These are phyloP conservation scores for Drosophila meridionalis DNA, from an alignment of 2,888 invertebrate species.

Conservation along the genomic window DNA sequence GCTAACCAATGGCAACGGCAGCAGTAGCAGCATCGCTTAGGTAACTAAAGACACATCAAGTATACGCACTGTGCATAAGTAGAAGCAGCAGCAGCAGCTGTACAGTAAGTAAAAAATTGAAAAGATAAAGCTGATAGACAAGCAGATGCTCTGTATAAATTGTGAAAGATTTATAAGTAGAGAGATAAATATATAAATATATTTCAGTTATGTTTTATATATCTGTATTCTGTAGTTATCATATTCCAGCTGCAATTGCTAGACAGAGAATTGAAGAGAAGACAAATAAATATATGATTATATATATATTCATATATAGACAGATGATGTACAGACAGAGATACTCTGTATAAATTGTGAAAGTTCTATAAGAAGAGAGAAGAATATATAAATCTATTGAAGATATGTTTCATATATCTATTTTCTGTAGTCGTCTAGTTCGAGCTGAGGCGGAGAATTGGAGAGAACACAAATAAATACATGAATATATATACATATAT, in stretches of 20 bases:
- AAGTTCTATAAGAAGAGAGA: background rate
- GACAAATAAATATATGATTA: too few relatives aligned
- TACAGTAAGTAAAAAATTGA: constrained; percentile 2
- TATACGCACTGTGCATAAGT: constrained; percentile 57
- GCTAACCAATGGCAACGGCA: constrained; percentile 37
- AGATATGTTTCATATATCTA: background rate
- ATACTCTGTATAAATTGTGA: background rate
- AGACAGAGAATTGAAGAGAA: too few relatives aligned
- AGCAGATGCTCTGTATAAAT: background rate
- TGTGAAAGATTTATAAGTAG: background rate
- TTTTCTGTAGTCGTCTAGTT: too few relatives aligned
- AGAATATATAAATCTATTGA: background rate
- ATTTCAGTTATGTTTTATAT: background rate
- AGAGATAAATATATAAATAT: background rate
- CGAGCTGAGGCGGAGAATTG: too few relatives aligned
- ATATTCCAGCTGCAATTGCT: too few relatives aligned
- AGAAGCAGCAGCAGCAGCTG: constrained; percentile 43
- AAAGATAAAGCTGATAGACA: background rate
- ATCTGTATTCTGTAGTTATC: too few relatives aligned
- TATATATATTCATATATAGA: too few relatives aligned
- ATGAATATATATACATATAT: too few relatives aligned
- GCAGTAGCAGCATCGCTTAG: constrained; percentile 7
- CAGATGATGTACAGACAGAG: too few relatives aligned
- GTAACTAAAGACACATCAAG: constrained; percentile 70
- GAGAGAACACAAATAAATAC: too few relatives aligned